A percentile compares a stretch with the other conserved stretches of the same genome.
Conservation (phyloP, 2,113 vertebrate species). For the Tychaedon coryphoeus region DNA sequence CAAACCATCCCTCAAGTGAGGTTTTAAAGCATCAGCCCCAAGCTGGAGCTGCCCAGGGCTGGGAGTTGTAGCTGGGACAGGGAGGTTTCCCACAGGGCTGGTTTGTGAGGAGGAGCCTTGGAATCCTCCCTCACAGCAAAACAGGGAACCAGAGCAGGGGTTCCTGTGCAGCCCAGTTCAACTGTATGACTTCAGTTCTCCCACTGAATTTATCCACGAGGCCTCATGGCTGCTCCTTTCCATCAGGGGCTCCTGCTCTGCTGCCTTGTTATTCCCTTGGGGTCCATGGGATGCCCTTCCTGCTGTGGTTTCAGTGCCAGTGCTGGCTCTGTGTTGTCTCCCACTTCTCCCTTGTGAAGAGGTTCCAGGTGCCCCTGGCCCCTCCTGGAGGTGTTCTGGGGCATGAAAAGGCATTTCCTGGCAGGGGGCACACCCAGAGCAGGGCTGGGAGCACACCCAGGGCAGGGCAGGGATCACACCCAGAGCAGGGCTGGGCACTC, state of each 20-base stretch:
- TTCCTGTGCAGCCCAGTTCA: accelerated
- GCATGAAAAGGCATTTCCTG: accelerated
- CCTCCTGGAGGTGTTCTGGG: not conserved
- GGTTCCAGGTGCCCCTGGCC: not conserved
- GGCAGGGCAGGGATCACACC: too few species aligned
- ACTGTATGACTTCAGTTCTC: not conserved
- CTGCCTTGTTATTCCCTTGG: accelerated
- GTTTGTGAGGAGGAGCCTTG: accelerated
- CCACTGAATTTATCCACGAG: accelerated
- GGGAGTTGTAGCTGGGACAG: accelerated
- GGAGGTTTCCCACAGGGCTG: not conserved
- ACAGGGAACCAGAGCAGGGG: accelerated
- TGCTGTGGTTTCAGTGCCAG: too few species aligned
- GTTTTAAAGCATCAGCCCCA: not conserved
- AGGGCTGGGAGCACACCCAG: too few species aligned
- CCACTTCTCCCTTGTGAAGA: not conserved
- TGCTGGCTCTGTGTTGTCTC: not conserved
- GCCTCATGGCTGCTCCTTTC: not conserved
- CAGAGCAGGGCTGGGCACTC: too few species aligned
- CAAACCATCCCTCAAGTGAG: not conserved
- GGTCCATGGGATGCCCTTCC: accelerated
- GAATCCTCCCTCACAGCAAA: not conserved
- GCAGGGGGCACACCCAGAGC: accelerated
- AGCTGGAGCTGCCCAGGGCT: not conserved
- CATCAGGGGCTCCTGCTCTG: not conserved